A percentile compares a stretch with the other conserved stretches of the same genome.
Evolutionary conservation across 2,113 vertebrate species (phyloP).

Genomic region (Labeo catla): DNA sequence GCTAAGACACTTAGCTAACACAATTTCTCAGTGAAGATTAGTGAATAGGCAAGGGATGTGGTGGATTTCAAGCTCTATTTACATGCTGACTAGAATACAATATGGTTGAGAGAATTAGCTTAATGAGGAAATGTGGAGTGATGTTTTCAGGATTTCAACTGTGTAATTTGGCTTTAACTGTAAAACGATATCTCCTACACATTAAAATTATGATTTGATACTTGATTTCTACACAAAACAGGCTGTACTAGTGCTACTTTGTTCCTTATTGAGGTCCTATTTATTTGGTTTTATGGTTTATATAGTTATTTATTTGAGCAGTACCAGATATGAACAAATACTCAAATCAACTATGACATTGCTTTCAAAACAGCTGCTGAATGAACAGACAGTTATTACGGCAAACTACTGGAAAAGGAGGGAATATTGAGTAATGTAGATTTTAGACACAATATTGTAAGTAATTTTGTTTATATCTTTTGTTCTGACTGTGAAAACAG

Average conservation of each 20-base stretch:
- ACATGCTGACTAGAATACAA: constrained; percentile 16
- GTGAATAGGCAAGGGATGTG: neutral
- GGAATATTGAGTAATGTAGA: neutral
- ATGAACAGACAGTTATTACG: neutral
- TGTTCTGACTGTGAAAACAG: neutral
- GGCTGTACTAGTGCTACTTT: neutral
- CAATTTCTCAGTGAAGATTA: constrained; percentile 37
- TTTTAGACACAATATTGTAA: neutral
- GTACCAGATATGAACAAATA: too few relatives aligned
- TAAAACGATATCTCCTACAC: neutral
- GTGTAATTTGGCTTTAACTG: neutral
- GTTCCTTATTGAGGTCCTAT: neutral
- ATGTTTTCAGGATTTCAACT: neutral
- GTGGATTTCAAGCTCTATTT: constrained; percentile 27
- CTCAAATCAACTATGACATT: neutral
- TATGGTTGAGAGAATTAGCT: constrained; percentile 11
- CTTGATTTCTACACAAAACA: neutral
- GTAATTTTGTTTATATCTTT: neutral
- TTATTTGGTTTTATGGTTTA: neutral
- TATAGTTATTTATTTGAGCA: neutral
- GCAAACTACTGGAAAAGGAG: neutral
- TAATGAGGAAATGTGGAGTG: constrained; percentile 4
- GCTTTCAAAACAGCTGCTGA: neutral
- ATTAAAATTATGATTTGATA: neutral
- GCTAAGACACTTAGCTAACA: neutral